Evolutionary conservation across 2,888 invertebrate genomes (phyloP), one percentile per base, ranked within the genome.

Genomic region (Hirtodrosophila alboralis): DNA sequence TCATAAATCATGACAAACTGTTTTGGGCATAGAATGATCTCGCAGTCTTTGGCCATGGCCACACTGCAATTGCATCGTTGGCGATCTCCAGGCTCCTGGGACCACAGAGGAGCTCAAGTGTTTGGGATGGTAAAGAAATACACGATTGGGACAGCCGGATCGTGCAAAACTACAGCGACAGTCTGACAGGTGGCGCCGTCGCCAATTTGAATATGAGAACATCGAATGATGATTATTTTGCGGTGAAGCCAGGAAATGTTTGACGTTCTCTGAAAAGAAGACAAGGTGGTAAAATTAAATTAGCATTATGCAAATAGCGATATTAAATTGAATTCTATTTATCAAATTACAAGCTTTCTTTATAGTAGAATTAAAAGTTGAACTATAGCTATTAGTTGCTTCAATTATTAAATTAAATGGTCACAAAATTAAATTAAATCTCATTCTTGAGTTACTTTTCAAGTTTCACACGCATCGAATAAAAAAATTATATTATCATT

Each of bases 101-200:
- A n/a, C 12, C 26, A 30, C 12, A 34, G 21, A 8, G 37, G 31
- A 28, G 10, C 10, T n/a, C 49, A 21, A 9, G 10, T n/a, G 41
- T 6, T 12, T 40, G 36, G 21, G 18, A 21, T 47, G 41, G 31
- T 16, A 21, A 57, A 41, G 28, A 72, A 57, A 27, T 53, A 70
- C 83, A 76, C 84, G 74, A 84, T 54, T 47, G 40, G 54, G 47
- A 41, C 61, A 67, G 79, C 53, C 66, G 73, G 76, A 74, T 88
- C 88, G 87, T 88, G 86, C 81, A 86, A 77, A 65, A 65, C 45
- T 75, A 86, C 81, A 84, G 69, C 79, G 74, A 69, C 63, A 61
- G 72, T 64, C 67, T 86, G 89, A 86, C 88, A 88, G 88, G 89
- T 88, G 88, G 89, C 89, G 88, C 89, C 87, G 70, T 68, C 74